Percentiles rank a stretch among this genome's conserved stretches.
Evolutionary conservation across 2,113 vertebrate species (phyloP).

Genomic region (Syrmaticus mikado): DNA sequence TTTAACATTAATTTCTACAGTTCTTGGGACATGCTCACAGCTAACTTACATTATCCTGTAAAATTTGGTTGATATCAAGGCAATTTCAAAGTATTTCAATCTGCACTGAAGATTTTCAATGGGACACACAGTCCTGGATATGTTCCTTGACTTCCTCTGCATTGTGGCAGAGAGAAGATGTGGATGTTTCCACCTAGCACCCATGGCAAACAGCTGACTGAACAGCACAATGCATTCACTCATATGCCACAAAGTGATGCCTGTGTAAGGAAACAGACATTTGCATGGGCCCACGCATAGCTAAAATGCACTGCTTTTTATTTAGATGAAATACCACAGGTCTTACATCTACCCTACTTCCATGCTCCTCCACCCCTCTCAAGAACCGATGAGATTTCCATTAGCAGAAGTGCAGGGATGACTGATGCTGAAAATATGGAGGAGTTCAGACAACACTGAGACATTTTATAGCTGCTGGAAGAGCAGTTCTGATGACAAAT

Average conservation of each 20-base stretch:
- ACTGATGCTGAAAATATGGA: background rate
- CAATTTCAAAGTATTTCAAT: background rate
- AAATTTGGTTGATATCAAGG: background rate
- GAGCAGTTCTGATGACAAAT: background rate
- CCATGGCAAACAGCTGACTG: background rate
- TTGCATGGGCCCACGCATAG: background rate
- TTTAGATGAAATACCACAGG: background rate
- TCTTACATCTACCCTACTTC: background rate
- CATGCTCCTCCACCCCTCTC: background rate
- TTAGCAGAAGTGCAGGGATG: background rate
- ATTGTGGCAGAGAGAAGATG: background rate
- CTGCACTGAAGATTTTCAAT: background rate
- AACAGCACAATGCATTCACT: background rate
- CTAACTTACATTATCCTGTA: background rate
- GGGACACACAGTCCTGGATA: background rate
- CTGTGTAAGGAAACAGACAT: background rate
- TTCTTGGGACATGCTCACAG: background rate
- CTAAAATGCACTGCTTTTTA: too few relatives aligned
- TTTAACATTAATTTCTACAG: background rate
- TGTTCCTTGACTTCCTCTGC: background rate
- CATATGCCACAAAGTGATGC: background rate
- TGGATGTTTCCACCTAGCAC: accelerated
- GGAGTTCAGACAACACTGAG: background rate
- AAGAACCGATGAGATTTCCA: background rate
- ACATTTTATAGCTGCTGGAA: background rate